Conservation (phyloP, 1,140 invertebrate species). For the Cyphomyrmex costatus region DNA sequence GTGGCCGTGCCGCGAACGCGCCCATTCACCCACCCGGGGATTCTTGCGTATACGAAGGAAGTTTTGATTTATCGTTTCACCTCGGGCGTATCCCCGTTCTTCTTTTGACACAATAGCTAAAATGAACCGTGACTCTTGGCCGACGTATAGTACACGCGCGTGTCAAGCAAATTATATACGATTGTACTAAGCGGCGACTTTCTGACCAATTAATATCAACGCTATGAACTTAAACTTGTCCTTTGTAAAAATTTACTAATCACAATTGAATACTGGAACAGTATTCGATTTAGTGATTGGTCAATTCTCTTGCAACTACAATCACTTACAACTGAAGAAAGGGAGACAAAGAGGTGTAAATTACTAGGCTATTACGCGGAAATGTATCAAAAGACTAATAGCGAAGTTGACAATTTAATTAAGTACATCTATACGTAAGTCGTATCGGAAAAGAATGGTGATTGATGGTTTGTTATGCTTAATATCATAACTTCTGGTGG, state of each 20-base stretch:
- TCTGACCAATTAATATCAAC: background rate
- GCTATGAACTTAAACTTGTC: too few relatives aligned
- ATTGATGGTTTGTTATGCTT: slow-evolving; percentile 59
- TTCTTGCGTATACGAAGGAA: slow-evolving; percentile 71
- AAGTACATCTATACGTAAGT: slow-evolving; percentile 40
- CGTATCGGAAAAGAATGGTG: slow-evolving; percentile 42
- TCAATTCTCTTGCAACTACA: too few relatives aligned
- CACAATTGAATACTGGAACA: too few relatives aligned
- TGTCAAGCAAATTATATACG: background rate
- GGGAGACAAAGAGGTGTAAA: background rate
- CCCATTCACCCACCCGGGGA: slow-evolving; percentile 15
- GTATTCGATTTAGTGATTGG: too few relatives aligned
- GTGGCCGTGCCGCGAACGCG: slow-evolving; percentile 36
- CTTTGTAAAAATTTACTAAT: too few relatives aligned
- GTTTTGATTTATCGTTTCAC: slow-evolving; percentile 75
- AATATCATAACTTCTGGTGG: slow-evolving; percentile 47
- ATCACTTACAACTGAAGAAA: too few relatives aligned
- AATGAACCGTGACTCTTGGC: background rate
- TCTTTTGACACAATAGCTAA: slow-evolving; percentile 20
- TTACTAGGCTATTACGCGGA: background rate
- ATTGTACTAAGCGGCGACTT: background rate
- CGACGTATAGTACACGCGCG: background rate
- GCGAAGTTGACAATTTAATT: slow-evolving; percentile 37
- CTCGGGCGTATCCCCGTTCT: background rate
- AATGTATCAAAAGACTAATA: slow-evolving; percentile 17